Base-by-base conservation (phyloP, 2,113 vertebrate species). In the Oncorhynchus keta region DNA sequence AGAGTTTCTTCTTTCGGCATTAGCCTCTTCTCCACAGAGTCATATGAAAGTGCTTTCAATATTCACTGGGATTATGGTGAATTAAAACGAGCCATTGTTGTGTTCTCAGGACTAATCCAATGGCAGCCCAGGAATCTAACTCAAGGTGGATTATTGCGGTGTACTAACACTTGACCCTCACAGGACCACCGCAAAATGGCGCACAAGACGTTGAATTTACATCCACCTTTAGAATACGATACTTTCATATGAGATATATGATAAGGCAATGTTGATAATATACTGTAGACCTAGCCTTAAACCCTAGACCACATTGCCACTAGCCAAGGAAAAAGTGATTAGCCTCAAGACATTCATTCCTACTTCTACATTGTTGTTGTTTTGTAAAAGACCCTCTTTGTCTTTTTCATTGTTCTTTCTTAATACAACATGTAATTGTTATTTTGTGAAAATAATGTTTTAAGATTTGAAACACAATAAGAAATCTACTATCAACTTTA, bases 41-140 rank as follows among this genome's bases (percentile, higher is more conserved):
- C 92, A 94, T 93, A 93, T 93, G 93, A 94, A 93, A 93, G 88
- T 84, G 85, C 90, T 93, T 92, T 89, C 75, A 87, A 92, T 93
- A 91, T 91, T 90, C 83, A 76, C 81, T 82, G 81, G 92, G 93
- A 94, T 93, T 93, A 94, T 79, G 69, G 35, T 73, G 80, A 82
- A 73, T 90, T 87, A 91, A 89, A 93, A 88, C 80, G 86, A 82
- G 76, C 88, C 89, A 88, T 93, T 92, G 92, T 92, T 65, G 87
- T 90, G 81, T 82, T 91, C 84, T 79, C 81, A 81, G 84, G 86
- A 80, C 78, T 93, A 92, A 94, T 93, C 93, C 91, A 88, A 62
- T 66, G 22, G 89, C 84, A 88, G 76, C 83, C 68, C n/a, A 55
- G 59, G 26, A 74, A 74, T 65, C 32, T 39, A 16, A 18, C 71